Evolutionary conservation across 2,888 invertebrate species (phyloP).

Genomic region (Pedicia rivosa): DNA sequence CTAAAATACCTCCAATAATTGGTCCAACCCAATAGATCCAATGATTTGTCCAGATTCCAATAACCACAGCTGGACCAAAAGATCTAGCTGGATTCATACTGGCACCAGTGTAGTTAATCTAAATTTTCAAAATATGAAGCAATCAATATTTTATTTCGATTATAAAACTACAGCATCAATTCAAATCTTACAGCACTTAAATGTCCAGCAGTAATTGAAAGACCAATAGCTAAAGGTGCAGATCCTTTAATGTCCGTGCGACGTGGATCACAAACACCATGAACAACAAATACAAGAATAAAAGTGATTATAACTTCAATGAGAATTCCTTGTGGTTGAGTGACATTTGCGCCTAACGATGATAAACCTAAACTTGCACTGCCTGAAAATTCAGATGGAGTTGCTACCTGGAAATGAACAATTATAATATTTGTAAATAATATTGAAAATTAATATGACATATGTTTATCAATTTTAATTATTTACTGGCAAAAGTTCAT

Average conservation of each 20-base stretch:
- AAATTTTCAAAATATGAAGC: neutral
- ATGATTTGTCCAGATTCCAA: conserved; percentile 57
- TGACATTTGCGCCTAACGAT: conserved; percentile 35
- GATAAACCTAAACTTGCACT: conserved; percentile 45
- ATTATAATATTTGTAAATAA: neutral
- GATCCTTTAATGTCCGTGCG: conserved; percentile 68
- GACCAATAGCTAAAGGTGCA: conserved; percentile 73
- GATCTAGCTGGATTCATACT: conserved; percentile 90
- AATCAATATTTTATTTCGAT: neutral
- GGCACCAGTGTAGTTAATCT: conserved; percentile 69
- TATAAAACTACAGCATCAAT: neutral
- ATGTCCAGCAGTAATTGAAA: conserved; percentile 73
- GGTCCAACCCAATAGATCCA: conserved; percentile 90
- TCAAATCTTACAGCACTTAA: conserved; percentile 57
- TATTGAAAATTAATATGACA: neutral
- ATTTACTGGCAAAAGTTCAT: too few relatives aligned
- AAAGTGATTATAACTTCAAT: conserved; percentile 78
- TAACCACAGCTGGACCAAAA: conserved; percentile 73
- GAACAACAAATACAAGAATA: conserved; percentile 70
- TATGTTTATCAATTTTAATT: too few relatives aligned
- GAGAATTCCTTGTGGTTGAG: conserved; percentile 60
- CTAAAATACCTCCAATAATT: conserved; percentile 55
- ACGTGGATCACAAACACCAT: conserved; percentile 67
- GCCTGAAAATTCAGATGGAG: conserved; percentile 35
- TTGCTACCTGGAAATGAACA: conserved; percentile 20